These are phyloP conservation scores for Oscheius sp. DNA, from an alignment of 2,888 invertebrate genomes.

Conservation along the genomic window DNA sequence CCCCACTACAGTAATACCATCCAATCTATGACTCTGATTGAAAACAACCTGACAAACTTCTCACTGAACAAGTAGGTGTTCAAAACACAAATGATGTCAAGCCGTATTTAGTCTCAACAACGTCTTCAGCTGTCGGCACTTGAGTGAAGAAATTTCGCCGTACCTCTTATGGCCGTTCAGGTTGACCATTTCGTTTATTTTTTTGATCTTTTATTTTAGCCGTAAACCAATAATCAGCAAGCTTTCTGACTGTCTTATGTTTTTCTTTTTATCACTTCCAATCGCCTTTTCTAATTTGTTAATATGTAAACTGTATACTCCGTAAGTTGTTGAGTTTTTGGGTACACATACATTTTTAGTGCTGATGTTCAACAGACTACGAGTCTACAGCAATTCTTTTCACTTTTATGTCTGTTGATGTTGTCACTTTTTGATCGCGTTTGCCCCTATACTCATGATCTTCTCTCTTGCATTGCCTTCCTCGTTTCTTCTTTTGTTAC, in stretches of 20 bases:
- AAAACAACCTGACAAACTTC: slow-evolving; percentile 87
- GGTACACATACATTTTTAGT: slow-evolving; percentile 51
- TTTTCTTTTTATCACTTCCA: slow-evolving; percentile 64
- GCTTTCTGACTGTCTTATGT: slow-evolving; percentile 65
- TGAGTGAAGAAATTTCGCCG: slow-evolving; percentile 63
- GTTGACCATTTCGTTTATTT: slow-evolving; percentile 26
- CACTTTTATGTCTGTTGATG: slow-evolving; percentile 57
- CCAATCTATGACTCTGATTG: slow-evolving; percentile 95
- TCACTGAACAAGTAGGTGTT: slow-evolving; percentile 77
- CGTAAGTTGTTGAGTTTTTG: too few species aligned
- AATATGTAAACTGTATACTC: slow-evolving; percentile 62
- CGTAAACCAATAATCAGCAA: slow-evolving; percentile 60
- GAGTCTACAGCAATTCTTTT: slow-evolving; percentile 63
- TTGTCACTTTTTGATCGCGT: slow-evolving; percentile 60
- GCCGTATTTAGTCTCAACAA: slow-evolving; percentile 61
- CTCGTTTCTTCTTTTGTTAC: slow-evolving; percentile 79
- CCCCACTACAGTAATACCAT: slow-evolving; percentile 73
- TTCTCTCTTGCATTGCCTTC: slow-evolving; percentile 83
- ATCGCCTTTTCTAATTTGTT: slow-evolving; percentile 65
- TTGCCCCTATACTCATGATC: slow-evolving; percentile 77
- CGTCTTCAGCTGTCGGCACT: slow-evolving; percentile 68
- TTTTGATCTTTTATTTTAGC: slow-evolving; percentile 40
- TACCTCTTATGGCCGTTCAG: slow-evolving; percentile 69
- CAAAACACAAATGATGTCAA: neutral
- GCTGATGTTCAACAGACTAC: slow-evolving; percentile 64